Evolutionary conservation across 2,113 vertebrate species (phyloP), one percentile per base, ranked within the genome.

Genomic region (Ascaphus truei): DNA sequence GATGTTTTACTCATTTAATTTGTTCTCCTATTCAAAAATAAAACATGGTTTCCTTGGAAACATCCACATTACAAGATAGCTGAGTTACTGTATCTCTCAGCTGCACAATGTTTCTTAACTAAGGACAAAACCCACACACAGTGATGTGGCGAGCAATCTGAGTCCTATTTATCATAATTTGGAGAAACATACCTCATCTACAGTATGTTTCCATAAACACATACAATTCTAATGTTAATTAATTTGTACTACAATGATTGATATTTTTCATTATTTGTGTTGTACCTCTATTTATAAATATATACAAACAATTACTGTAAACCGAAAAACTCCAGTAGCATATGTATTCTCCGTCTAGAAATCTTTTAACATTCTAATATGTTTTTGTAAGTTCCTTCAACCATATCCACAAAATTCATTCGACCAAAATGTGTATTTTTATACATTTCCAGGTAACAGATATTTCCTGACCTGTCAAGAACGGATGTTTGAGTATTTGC

Each of bases 41-140:
- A 77, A 57, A 64, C 73, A 83, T 34, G 12, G 84, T 86, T 88
- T 76, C 83, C 81, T 79, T 85, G 85, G 89, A 80, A 89, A 89
- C 84, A 75, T 71, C 74, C 77, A 83, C 75, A 81, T 81, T 84
- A 80, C 76, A 76, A 73, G 86, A 68, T 58, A 68, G 65, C 34
- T 67, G 41, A 68, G 22, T 87, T 89, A n/a, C n/a, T n/a, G n/a
- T n/a, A 86, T 85, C 82, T 85, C 73, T 41, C 72, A 77, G 74
- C 73, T 81, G 77, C 85, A 88, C 80, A 83, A 75, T 64, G 77
- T 82, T 80, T 76, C 69, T 34, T 72, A 73, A 72, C 61, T 71
- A 62, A 47, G 73, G 81, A 80, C 77, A 80, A 79, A 67, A 77
- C 31, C 62, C 43, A 31, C 55, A 76, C 76, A 26, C 11, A 16